Evolutionary conservation across 2,888 invertebrate species (phyloP), one percentile per base, ranked within the genome.

Genomic region (Blastobasis adustella): DNA sequence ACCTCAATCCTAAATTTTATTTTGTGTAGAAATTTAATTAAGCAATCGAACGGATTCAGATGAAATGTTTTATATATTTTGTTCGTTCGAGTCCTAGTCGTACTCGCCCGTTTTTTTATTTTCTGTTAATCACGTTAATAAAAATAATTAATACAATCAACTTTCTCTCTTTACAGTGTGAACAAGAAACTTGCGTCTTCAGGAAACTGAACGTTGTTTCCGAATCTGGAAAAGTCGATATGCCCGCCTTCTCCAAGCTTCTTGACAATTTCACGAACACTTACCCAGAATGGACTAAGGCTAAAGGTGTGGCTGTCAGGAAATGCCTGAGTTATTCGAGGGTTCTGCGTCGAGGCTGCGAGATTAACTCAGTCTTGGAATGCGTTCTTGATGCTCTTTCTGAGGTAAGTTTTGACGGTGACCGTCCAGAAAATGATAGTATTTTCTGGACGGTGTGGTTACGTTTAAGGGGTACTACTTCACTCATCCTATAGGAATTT

Each of bases 351-450:
- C 69, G 62, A 0, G 73, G 68, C 0, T 87, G 87, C 52, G 74
- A 80, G 50, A 79, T 88, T 5, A 86, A 86, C 46, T 76, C 71
- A 7, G 50, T 88, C 0, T 50, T 87, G 41, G 69, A 73, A 10
- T 88, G 87, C 42, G 79, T 81, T 1, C 70, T 84, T 37, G 87
- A 87, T 63, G 73, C 85, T 0, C 62, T 87, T 3, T 72, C 79
- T 51, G 87, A 87, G 79, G 87, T 87, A 60, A 61, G 64, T 39
- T 43, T 23, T 47, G 36, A 10, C 8, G n/a, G n/a, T n/a, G n/a
- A n/a, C n/a, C n/a, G n/a, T n/a, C n/a, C n/a, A n/a, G n/a, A n/a
- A n/a, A n/a, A n/a, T n/a, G n/a, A n/a, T n/a, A n/a, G n/a, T n/a
- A n/a, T 41, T 52, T 48, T 36, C 45, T 45, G 40, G 42, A 8